A percentile compares a stretch with the other conserved stretches of the same genome.
These are phyloP conservation scores for Lontra canadensis DNA, from an alignment of 2,113 vertebrate genomes.

Conservation along the genomic window DNA sequence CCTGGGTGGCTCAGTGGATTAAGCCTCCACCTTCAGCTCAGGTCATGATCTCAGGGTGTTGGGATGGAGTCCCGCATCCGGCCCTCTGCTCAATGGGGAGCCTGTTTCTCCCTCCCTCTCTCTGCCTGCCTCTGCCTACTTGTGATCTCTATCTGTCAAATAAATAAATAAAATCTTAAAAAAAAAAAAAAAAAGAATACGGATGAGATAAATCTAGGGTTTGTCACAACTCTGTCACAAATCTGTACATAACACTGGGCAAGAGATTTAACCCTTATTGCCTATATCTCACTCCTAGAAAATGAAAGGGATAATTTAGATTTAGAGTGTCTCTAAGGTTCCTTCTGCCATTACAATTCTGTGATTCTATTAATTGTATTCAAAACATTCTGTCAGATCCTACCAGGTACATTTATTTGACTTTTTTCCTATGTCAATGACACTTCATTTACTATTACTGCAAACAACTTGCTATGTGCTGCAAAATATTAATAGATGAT, in stretches of 20 bases:
- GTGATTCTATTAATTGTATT: neutral
- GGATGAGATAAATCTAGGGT: neutral
- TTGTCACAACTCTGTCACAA: slow-evolving; percentile 30
- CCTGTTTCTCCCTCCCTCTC: too few species aligned
- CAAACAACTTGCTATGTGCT: neutral
- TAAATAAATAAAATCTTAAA: too few species aligned
- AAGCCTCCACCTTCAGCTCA: too few species aligned
- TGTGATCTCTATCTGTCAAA: too few species aligned
- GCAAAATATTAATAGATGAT: neutral
- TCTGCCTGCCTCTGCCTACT: too few species aligned
- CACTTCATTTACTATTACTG: neutral
- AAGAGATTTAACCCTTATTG: neutral
- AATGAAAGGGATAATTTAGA: slow-evolving; percentile 36
- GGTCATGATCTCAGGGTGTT: too few species aligned
- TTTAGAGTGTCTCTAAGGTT: neutral
- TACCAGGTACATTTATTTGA: neutral
- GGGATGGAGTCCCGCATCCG: too few species aligned
- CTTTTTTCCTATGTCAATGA: neutral
- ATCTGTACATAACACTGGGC: neutral
- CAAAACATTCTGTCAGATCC: neutral
- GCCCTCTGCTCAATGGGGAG: too few species aligned
- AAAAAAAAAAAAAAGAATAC: neutral
- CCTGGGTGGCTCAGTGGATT: too few species aligned
- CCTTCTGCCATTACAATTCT: slow-evolving; percentile 11
- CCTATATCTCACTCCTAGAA: neutral